Evolutionary conservation across 2,797 vertebrate genomes (phyloP), one percentile per base, ranked within the genome.

Genomic region (Tarsius wallacei): DNA sequence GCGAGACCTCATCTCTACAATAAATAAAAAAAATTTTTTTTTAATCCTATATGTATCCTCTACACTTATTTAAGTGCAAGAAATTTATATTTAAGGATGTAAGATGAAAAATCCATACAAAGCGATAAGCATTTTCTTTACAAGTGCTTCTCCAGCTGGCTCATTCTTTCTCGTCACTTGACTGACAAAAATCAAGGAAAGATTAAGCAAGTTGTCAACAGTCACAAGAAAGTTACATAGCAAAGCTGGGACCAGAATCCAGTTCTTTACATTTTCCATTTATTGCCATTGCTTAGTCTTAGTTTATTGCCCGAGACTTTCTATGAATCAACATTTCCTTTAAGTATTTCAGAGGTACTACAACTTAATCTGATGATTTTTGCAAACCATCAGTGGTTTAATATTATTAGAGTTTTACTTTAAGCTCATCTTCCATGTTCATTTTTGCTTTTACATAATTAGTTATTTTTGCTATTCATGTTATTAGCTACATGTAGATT

Each of bases 341-440:
- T 61, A 90, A 74, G 78, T 88, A 90, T 86, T 89, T 89, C 57
- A 93, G 31, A 92, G 51, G n/a, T 70, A 93, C 8, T 86, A 81
- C 19, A 88, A 42, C 31, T 90, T 86, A 93, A 78, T 68, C 77
- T 36, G 49, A 68, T 59, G 59, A 42, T 63, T 86, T 63, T 63
- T n/a, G n/a, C 33, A 77, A 92, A 96, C 86, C 33, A 91, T 78
- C 11, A 89, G 31, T 59, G 66, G 77, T 24, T 94, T 82, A 76
- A 53, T 68, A 76, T 70, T 70, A 70, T 24, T 64, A 88, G 42
- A 96, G 77, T 93, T 91, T 90, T 22, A 42, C 84, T 88, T 91
- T 36, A 87, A 76, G 76, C 13, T 86, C 51, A 80, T 76, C n/a
- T 33, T 74, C 42, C 8, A 16, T 33, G 33, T 7, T 93, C 42